Conservation (phyloP, 1,140 invertebrate genomes). For the Saccostrea echinata region DNA sequence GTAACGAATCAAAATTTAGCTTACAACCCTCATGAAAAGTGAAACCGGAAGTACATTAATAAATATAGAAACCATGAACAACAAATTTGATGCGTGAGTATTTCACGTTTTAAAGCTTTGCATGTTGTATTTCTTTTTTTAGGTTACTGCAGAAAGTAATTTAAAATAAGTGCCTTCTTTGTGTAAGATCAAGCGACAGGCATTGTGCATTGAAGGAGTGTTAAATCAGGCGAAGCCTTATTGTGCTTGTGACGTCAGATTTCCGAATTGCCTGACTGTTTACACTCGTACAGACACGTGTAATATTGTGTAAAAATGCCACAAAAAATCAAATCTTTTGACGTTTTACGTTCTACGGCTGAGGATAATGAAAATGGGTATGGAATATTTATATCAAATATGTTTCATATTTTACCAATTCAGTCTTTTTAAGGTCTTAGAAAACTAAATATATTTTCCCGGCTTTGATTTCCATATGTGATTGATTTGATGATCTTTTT, state of each 20-base stretch:
- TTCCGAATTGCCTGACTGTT: constrained; percentile 18
- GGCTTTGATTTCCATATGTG: no score
- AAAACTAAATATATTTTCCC: no score
- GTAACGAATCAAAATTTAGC: background rate
- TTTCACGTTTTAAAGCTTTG: constrained; percentile 64
- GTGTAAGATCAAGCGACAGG: no score
- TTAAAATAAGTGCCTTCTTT: background rate
- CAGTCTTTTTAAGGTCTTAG: no score
- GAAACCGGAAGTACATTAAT: constrained; percentile 44
- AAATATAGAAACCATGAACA: constrained; percentile 81
- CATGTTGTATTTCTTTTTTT: background rate
- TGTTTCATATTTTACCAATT: no score
- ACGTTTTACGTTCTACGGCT: background rate
- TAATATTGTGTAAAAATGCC: background rate
- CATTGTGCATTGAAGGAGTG: background rate
- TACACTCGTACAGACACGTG: constrained; percentile 36
- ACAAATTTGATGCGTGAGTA: constrained; percentile 86
- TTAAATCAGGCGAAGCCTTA: background rate
- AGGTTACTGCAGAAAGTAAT: background rate
- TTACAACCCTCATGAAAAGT: constrained; percentile 3
- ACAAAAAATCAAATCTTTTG: constrained; percentile 25
- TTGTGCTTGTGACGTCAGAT: background rate
- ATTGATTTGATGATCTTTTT: no score
- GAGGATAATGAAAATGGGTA: constrained; percentile 10
- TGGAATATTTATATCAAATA: background rate